phyloP scores from a whole-genome alignment of 2,797 vertebrate genomes.

The Mareca penelope region DNA sequence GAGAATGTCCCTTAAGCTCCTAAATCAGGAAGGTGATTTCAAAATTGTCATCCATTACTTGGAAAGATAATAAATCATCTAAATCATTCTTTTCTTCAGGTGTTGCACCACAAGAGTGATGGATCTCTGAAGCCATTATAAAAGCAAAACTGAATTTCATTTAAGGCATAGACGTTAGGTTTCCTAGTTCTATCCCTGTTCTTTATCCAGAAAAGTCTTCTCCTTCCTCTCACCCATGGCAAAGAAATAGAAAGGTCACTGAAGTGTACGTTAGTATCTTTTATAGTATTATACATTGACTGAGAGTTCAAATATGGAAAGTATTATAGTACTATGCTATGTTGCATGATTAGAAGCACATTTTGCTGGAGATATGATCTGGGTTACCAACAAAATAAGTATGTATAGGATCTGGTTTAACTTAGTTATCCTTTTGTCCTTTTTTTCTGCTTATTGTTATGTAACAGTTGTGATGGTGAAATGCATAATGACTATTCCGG shows the following conservation, averaged over 20 bases:
- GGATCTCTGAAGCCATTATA: background rate
- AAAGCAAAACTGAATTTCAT: conserved; percentile 1
- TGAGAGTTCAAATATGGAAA: conserved; percentile 78
- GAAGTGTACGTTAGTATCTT: background rate
- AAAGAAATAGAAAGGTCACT: conserved; percentile 3
- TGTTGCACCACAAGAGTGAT: background rate
- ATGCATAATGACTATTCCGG: conserved; percentile 68
- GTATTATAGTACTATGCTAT: conserved; percentile 73
- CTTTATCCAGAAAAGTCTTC: background rate
- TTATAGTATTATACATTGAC: conserved; percentile 4
- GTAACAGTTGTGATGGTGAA: conserved; percentile 77
- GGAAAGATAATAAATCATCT: background rate
- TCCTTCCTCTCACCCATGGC: background rate
- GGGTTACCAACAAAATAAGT: conserved; percentile 77
- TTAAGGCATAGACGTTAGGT: background rate
- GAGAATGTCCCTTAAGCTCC: background rate
- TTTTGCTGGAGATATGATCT: conserved; percentile 77
- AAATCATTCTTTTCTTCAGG: background rate
- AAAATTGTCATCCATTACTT: background rate
- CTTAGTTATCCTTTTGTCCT: conserved; percentile 76
- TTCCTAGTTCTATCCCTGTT: background rate
- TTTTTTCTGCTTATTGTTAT: conserved; percentile 78
- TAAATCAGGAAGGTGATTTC: background rate
- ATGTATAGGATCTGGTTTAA: conserved; percentile 75
- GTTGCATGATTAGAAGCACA: conserved; percentile 78